Evolutionary conservation across 2,888 invertebrate genomes (phyloP).

Genomic region (Marasmarcha lunaedactyla): DNA sequence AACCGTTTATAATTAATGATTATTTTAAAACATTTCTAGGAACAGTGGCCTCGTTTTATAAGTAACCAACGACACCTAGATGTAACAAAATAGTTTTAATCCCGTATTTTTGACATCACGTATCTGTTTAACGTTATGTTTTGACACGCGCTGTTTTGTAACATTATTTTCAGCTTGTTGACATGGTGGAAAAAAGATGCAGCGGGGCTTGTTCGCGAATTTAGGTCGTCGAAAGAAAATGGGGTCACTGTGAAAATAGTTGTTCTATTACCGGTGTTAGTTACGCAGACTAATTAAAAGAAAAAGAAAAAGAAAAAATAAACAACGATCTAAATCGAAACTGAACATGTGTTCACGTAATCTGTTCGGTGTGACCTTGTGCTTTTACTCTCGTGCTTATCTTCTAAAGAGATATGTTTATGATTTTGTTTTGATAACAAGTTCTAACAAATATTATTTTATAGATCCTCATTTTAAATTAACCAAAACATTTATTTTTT

Average conservation of each 20-base stretch:
- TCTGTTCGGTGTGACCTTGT: neutral
- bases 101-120: constrained; percentile 33
- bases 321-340: neutral
- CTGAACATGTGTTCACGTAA: constrained; percentile 1
- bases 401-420: too few relatives aligned
- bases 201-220: constrained; percentile 44
- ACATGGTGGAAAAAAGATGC: constrained; percentile 31
- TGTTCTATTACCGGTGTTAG: constrained; percentile 41
- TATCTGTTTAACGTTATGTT: constrained; percentile 35
- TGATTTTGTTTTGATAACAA: too few relatives aligned
- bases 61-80: constrained; percentile 33
- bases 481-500: too few relatives aligned
- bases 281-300: constrained; percentile 60
- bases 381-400: too few relatives aligned
- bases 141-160: constrained; percentile 53
- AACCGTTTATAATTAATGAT: neutral
- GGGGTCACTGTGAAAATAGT: constrained; percentile 58
- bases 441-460: too few relatives aligned
- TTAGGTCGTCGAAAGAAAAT: constrained; percentile 49
- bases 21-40: neutral
- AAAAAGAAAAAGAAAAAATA: constrained; percentile 1
- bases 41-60: constrained; percentile 11
- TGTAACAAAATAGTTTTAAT: constrained; percentile 37
- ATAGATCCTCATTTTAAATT: too few relatives aligned
- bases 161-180: constrained; percentile 46